Conservation (phyloP, 2,113 vertebrate genomes). For the Ammodytes dubius region DNA sequence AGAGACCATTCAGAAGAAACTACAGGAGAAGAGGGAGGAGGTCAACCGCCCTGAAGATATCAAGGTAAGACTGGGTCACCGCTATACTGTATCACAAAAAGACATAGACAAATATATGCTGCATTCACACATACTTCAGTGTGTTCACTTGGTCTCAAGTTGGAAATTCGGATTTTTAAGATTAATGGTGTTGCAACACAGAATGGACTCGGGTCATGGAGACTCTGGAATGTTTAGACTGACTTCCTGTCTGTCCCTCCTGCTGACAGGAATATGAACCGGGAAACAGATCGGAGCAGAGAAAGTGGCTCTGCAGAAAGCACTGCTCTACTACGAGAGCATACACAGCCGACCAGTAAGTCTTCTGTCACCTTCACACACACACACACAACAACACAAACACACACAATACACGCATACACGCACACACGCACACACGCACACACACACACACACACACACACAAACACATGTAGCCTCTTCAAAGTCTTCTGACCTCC, state of each 20-base stretch:
- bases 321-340: slow-evolving; percentile 94
- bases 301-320: slow-evolving; percentile 95
- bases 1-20: slow-evolving; percentile 91
- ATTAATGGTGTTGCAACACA: neutral
- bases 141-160: too few species aligned
- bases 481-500: neutral
- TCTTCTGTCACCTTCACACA: slow-evolving; percentile 20
- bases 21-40: slow-evolving; percentile 93
- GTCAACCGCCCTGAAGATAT: slow-evolving; percentile 92
- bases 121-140: too few species aligned
- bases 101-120: neutral
- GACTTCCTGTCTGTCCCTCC: slow-evolving; percentile 32
- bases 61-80: slow-evolving; percentile 85
- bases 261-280: slow-evolving; percentile 94
- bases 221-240: slow-evolving; percentile 22
- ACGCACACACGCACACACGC: neutral
- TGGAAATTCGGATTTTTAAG: too few species aligned
- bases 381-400: neutral
- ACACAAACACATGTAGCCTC: neutral
- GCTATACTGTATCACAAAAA: neutral
- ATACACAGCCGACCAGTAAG: slow-evolving; percentile 95
- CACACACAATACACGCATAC: too few species aligned
- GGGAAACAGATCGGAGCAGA: slow-evolving; percentile 95
- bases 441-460: neutral
- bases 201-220: neutral